These are phyloP conservation scores for Gobionotothen gibberifrons DNA, from an alignment of 2,797 vertebrate genomes.

Conservation along the genomic window DNA sequence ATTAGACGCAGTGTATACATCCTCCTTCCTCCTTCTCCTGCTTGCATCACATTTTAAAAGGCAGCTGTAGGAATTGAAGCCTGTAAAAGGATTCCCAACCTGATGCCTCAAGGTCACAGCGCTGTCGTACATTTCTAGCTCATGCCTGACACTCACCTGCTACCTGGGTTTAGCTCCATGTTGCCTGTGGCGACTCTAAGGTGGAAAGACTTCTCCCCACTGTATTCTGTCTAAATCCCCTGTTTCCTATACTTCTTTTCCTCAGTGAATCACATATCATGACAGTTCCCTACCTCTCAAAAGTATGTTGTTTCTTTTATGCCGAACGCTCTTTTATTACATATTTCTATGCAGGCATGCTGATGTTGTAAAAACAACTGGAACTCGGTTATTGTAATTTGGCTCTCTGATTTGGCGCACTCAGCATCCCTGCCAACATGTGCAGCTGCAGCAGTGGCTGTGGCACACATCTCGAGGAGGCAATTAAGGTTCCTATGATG, in stretches of 20 bases:
- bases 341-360: neutral
- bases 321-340: neutral
- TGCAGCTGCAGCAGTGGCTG: neutral
- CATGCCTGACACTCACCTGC: conserved; percentile 7
- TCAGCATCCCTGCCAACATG: neutral
- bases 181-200: conserved; percentile 9
- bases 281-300: neutral
- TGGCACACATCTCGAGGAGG: neutral
- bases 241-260: neutral
- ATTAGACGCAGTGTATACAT: conserved; percentile 3
- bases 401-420: neutral
- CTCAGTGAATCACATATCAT: neutral
- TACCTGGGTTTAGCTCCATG: conserved; percentile 22
- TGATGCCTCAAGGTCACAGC: conserved; percentile 18
- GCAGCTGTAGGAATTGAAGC: conserved; percentile 8
- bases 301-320: neutral
- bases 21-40: conserved; percentile 1
- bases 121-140: conserved; percentile 11
- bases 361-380: neutral
- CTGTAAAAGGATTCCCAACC: conserved; percentile 39
- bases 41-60: conserved; percentile 34
- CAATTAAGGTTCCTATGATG: neutral
- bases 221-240: neutral
- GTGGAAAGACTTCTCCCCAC: conserved; percentile 15
- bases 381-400: neutral